Percentiles rank a stretch among this genome's conserved stretches.
Conservation (phyloP, 1,140 invertebrate species). For the Papilio polytes region DNA sequence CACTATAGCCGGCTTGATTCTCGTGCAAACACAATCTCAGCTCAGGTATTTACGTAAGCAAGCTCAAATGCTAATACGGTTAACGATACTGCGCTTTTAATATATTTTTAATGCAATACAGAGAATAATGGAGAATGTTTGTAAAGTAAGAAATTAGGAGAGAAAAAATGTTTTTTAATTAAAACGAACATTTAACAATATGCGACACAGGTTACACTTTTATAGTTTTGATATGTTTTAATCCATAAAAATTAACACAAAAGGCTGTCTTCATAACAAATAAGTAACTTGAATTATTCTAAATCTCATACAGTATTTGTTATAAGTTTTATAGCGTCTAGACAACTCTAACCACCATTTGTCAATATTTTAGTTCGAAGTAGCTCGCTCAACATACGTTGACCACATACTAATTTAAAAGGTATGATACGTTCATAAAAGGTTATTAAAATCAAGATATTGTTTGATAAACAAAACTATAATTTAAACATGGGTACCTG, state of each 20-base stretch:
- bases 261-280: not conserved
- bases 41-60: not conserved
- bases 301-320: not conserved
- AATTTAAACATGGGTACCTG: too few species aligned
- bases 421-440: too few species aligned
- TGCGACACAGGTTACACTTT: too few species aligned
- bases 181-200: too few species aligned
- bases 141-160: too few species aligned
- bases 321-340: not conserved
- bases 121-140: too few species aligned
- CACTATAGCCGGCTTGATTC: not conserved
- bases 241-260: too few species aligned
- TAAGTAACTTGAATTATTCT: not conserved
- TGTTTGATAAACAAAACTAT: too few species aligned
- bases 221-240: too few species aligned
- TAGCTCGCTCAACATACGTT: not conserved
- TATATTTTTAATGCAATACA: not conserved
- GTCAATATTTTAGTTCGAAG: not conserved
- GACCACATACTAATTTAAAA: too few species aligned
- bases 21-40: not conserved
- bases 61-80: not conserved
- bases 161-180: too few species aligned
- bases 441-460: too few species aligned
- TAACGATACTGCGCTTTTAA: not conserved
- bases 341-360: not conserved